Conservation (phyloP, 2,888 invertebrate genomes). For the Rhagium mordax region DNA sequence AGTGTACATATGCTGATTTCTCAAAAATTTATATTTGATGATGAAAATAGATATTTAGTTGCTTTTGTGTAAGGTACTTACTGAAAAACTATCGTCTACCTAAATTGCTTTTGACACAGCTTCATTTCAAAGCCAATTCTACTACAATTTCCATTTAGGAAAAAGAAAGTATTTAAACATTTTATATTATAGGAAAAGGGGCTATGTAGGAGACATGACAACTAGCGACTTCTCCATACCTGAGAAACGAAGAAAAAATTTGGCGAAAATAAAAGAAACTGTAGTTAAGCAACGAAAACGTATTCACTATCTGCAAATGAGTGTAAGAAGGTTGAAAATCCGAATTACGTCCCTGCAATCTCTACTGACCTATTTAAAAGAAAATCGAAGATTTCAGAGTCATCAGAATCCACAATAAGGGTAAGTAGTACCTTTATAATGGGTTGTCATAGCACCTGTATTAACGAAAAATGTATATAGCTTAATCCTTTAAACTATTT, state of each 20-base stretch:
- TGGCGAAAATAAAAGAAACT: constrained; percentile 16
- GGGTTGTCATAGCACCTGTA: too few relatives aligned
- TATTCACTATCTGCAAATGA: constrained; percentile 20
- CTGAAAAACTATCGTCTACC: too few relatives aligned
- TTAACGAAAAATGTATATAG: too few relatives aligned
- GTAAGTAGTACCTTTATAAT: background rate
- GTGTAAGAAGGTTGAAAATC: constrained; percentile 19
- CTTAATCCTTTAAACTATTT: too few relatives aligned
- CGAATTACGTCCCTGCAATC: background rate
- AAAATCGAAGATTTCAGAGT: background rate
- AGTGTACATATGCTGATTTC: too few relatives aligned
- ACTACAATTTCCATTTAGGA: too few relatives aligned
- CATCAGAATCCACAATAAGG: background rate
- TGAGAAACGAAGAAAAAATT: constrained; percentile 28
- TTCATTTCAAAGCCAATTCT: too few relatives aligned
- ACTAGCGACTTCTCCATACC: constrained; percentile 41
- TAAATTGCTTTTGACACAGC: too few relatives aligned
- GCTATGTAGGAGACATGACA: constrained; percentile 33
- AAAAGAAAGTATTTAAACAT: background rate
- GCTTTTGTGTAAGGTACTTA: too few relatives aligned
- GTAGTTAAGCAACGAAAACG: constrained; percentile 17
- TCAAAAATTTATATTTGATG: too few relatives aligned
- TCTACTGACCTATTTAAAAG: background rate
- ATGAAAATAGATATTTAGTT: too few relatives aligned
- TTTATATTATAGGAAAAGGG: constrained; percentile 25